phyloP scores from a whole-genome alignment of 2,797 vertebrate genomes.

The Anabacerthia variegaticeps region DNA sequence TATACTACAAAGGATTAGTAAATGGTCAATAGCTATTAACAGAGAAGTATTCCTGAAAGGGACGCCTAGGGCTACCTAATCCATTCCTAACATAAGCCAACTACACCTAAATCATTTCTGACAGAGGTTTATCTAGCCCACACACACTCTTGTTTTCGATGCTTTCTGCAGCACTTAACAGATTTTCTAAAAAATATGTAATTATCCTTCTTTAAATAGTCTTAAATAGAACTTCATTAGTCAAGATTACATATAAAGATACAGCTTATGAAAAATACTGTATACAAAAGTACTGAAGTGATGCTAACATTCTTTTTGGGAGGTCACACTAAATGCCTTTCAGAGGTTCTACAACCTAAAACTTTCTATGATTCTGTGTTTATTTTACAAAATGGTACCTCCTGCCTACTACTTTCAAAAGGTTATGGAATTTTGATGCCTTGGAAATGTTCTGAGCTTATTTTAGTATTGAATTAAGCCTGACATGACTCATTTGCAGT shows the following conservation, averaged over 20 bases:
- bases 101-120: background rate
- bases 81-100: background rate
- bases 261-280: background rate
- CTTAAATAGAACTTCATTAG: background rate
- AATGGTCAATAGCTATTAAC: background rate
- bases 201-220: background rate
- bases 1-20: background rate
- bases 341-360: background rate
- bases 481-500: constrained; percentile 50
- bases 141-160: background rate
- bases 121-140: background rate
- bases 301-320: background rate
- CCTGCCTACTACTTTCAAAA: constrained; percentile 1
- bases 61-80: background rate
- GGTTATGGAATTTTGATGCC: background rate
- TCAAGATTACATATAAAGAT: background rate
- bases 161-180: background rate
- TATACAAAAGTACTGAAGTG: background rate
- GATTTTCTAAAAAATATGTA: accelerated
- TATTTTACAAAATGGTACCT: background rate
- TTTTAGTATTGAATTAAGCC: constrained; percentile 45
- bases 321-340: background rate
- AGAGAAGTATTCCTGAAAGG: background rate
- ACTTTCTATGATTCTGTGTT: background rate
- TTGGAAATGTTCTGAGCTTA: constrained; percentile 47